Base-by-base conservation (phyloP, 2,888 invertebrate species). In the Hoplodrina ambigua region DNA sequence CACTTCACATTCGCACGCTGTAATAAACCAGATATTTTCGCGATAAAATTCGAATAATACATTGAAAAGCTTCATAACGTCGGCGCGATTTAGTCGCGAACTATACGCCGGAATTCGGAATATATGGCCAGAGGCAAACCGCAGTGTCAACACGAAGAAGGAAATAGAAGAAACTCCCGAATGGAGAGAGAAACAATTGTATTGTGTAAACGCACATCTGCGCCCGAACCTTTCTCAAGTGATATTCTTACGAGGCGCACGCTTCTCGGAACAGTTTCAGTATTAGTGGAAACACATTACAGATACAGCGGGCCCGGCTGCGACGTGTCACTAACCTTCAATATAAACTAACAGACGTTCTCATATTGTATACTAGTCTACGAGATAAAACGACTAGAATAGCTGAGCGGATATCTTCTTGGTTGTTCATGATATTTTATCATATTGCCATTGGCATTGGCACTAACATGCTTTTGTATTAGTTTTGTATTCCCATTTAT, bases 21-120 rank as follows among this genome's bases (percentile, higher is more conserved):
- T 85, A 83, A 85, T 87, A 87, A 86, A 87, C 78, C 81, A 84
- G 85, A 86, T 85, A 85, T 86, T 81, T 78, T 70, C 75, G 67
- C 82, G 83, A 86, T 88, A 88, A 86, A 84, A 85, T 80, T 84
- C 84, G 79, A 86, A 87, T 87, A 87, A 85, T 86, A 87, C 86
- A 88, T 86, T 86, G 85, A 86, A 87, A 85, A 84, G 85, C 82
- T 83, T 79, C 80, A 82, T 83, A 86, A 83, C 72, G 70, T 79
- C 72, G 71, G 73, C 65, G 62, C 77, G 82, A 85, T 74, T 74
- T 80, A 80, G 68, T 46, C 65, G 71, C 63, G 69, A 78, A 78
- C 78, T 80, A 84, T 82, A 77, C 78, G 67, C n/a, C 41, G 56
- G 80, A 80, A 82, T 83, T 73, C 67, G 54, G 69, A 78, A 83